Conservation (phyloP, 2,888 invertebrate genomes). For the Galerucella calmariensis region DNA sequence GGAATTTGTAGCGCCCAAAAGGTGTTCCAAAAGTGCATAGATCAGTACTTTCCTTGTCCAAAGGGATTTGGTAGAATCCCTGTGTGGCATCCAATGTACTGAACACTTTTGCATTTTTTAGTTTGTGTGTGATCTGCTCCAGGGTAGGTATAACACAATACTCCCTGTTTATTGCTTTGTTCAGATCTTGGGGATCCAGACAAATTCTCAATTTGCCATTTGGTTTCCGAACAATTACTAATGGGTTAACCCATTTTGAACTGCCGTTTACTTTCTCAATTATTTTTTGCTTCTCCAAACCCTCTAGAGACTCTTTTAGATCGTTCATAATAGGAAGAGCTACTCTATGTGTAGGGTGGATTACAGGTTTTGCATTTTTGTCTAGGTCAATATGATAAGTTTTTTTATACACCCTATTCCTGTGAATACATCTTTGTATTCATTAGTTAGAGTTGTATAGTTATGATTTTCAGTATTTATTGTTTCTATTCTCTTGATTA, state of each 20-base stretch:
- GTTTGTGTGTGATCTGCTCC: slow-evolving; percentile 19
- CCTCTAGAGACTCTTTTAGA: slow-evolving; percentile 7
- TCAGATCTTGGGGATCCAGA: slow-evolving; percentile 19
- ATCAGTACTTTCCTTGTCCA: slow-evolving; percentile 19
- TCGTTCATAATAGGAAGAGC: neutral
- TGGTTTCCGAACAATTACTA: slow-evolving; percentile 13
- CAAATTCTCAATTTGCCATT: neutral
- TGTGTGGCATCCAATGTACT: slow-evolving; percentile 21
- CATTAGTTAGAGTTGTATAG: neutral
- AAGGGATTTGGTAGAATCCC: slow-evolving; percentile 18
- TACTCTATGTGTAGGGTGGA: slow-evolving; percentile 3
- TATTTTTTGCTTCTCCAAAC: neutral
- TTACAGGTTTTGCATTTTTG: slow-evolving; percentile 10
- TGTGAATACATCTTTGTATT: neutral
- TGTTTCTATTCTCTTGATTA: too few species aligned
- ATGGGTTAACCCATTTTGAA: slow-evolving; percentile 9
- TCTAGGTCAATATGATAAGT: neutral
- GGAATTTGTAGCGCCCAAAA: slow-evolving; percentile 17
- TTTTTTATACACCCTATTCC: slow-evolving; percentile 3
- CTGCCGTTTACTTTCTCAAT: neutral
- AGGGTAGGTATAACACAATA: slow-evolving; percentile 24
- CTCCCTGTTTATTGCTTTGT: slow-evolving; percentile 22
- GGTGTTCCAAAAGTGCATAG: slow-evolving; percentile 14
- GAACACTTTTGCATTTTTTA: slow-evolving; percentile 17
- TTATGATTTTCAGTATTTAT: too few species aligned